Evolutionary conservation across 2,797 vertebrate species (phyloP).

Genomic region (Tenualosa ilisha): DNA sequence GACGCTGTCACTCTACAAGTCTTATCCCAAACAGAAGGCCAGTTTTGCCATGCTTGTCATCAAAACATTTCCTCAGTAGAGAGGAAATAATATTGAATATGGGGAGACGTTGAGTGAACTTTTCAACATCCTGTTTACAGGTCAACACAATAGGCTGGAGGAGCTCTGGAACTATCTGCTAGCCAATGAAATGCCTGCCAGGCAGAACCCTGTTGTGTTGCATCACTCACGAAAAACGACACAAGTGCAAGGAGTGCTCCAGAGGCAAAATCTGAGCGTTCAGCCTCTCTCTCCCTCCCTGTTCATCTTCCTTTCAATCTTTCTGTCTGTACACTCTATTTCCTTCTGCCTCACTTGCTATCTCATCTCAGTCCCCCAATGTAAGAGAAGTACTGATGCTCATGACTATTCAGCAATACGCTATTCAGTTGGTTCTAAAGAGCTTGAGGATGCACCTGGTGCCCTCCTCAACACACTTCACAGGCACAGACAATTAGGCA

Average conservation of each 20-base stretch:
- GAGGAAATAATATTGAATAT: neutral
- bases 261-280: neutral
- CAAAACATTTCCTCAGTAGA: neutral
- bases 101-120: neutral
- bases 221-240: neutral
- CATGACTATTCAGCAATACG: neutral
- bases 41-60: neutral
- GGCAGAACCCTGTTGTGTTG: neutral
- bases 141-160: conserved; percentile 27
- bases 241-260: neutral
- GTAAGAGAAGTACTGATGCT: neutral
- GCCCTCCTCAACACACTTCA: neutral
- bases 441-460: neutral
- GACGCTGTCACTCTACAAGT: neutral
- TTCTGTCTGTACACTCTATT: neutral
- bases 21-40: neutral
- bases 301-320: neutral
- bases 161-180: neutral
- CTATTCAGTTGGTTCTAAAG: neutral
- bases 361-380: neutral
- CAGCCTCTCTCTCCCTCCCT: neutral
- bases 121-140: conserved; percentile 28
- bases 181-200: neutral
- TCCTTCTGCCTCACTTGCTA: neutral
- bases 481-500: neutral